Evolutionary conservation across 2,113 vertebrate species (phyloP), one percentile per base, ranked within the genome.

Genomic region (Entomyzon cyanotis): DNA sequence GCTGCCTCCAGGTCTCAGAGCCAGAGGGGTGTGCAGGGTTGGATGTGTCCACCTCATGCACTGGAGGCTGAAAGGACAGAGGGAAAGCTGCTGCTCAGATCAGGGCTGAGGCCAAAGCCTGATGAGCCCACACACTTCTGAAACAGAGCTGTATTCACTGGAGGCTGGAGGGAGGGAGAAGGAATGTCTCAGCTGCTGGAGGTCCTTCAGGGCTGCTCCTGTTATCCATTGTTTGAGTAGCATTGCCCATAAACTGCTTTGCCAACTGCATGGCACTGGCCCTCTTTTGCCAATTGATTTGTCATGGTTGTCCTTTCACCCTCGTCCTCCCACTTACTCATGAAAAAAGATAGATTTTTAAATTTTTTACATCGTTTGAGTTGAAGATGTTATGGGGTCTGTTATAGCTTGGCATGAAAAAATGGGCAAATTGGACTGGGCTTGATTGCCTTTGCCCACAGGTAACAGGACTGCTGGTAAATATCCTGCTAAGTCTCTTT

Each of bases 21-120:
- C 22, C 2, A 11, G 5, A 71, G 2, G 0, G 33, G 24, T 27
- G 7, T 12, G 9, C 44, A 30, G 22, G 6, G 5, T 44, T 37
- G 56, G 35, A 37, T 8, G 10, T 0, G 0, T 47, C 37, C 24
- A 41, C 23, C 18, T 52, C 1, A 2, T 27, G 31, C 31, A 9
- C 8, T 3, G 2, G 41, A 52, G 33, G 13, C 41, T 87, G 52
- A 30, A 56, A 58, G 7, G 24, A 6, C 9, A 11, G 41, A 68
- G 15, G 18, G 18, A 70, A 58, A 55, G 39, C 35, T 67, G 41
- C 59, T 60, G 46, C 30, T 88, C 37, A 49, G 4, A 11, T 3
- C 18, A 53, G 67, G 62, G 79, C 31, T 68, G 64, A 85, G 46
- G 9, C 39, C 27, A 6, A 41, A 87, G 89, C 46, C 53, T 80